These are phyloP conservation scores for Paramormyrops hopkinsi DNA, from an alignment of 2,797 vertebrate species.

Conservation along the genomic window DNA sequence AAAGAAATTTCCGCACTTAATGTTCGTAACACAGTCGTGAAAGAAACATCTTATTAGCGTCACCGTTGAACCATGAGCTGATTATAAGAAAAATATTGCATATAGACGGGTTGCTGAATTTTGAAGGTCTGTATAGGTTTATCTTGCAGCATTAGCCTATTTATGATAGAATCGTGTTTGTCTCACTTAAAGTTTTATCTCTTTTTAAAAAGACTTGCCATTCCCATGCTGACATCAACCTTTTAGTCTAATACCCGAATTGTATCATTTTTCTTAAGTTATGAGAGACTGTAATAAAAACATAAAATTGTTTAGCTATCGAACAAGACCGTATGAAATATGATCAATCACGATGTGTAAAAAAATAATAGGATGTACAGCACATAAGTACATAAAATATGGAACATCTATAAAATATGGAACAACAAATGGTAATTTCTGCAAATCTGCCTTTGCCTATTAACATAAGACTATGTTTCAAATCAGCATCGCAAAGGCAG, in stretches of 20 bases:
- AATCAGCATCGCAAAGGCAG: neutral
- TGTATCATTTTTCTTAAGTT: neutral
- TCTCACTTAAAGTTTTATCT: neutral
- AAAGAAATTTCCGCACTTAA: neutral
- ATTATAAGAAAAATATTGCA: neutral
- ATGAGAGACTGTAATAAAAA: neutral
- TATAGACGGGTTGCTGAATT: neutral
- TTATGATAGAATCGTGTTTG: neutral
- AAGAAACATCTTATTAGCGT: neutral
- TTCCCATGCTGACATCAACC: neutral
- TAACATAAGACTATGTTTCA: neutral
- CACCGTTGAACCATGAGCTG: neutral
- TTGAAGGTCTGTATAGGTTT: neutral
- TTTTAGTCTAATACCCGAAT: neutral
- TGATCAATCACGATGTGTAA: neutral
- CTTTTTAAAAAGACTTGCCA: neutral
- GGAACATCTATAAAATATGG: neutral
- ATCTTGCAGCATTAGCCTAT: neutral
- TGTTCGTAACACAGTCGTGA: neutral
- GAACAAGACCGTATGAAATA: neutral
- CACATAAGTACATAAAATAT: neutral
- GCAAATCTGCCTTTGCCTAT: neutral
- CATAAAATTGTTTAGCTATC: neutral
- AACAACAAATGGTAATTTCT: neutral
- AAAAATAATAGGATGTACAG: neutral